phyloP scores from a whole-genome alignment of 2,888 invertebrate species.

The Orthosia gracilis region DNA sequence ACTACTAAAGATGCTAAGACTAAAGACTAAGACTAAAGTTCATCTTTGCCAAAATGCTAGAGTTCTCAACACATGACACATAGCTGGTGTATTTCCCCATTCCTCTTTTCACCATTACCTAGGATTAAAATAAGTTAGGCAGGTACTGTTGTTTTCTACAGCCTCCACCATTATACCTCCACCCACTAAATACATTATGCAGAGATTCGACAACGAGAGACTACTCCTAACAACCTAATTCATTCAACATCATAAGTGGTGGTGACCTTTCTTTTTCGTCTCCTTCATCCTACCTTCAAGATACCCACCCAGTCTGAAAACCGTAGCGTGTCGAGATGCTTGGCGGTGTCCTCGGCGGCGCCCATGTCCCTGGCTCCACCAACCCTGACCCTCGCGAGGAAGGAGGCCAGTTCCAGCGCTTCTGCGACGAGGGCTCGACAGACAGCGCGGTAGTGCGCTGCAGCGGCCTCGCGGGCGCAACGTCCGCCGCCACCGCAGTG shows the following conservation, averaged over 20 bases:
- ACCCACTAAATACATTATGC: no score
- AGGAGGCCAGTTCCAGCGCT: slow-evolving; percentile 96
- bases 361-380: slow-evolving; percentile 93
- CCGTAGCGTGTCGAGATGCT: slow-evolving; percentile 95
- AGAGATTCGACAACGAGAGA: no score
- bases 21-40: no score
- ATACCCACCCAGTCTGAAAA: slow-evolving; percentile 97
- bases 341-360: slow-evolving; percentile 92
- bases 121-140: no score
- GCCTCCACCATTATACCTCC: no score
- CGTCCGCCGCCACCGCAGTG: slow-evolving; percentile 87
- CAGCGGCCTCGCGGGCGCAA: slow-evolving; percentile 91
- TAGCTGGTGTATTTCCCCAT: no score
- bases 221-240: slow-evolving; percentile 7
- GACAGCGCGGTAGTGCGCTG: slow-evolving; percentile 97
- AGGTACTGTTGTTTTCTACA: no score
- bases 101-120: no score
- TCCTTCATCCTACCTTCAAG: slow-evolving; percentile 48
- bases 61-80: no score
- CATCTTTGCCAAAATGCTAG: no score
- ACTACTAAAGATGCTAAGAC: slow-evolving; percentile 90
- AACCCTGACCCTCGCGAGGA: slow-evolving; percentile 95
- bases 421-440: slow-evolving; percentile 98
- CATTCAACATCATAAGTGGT: slow-evolving; percentile 2
- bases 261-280: neutral